Evolutionary conservation across 2,888 invertebrate genomes (phyloP).

Genomic region (Nysson spinosus): DNA sequence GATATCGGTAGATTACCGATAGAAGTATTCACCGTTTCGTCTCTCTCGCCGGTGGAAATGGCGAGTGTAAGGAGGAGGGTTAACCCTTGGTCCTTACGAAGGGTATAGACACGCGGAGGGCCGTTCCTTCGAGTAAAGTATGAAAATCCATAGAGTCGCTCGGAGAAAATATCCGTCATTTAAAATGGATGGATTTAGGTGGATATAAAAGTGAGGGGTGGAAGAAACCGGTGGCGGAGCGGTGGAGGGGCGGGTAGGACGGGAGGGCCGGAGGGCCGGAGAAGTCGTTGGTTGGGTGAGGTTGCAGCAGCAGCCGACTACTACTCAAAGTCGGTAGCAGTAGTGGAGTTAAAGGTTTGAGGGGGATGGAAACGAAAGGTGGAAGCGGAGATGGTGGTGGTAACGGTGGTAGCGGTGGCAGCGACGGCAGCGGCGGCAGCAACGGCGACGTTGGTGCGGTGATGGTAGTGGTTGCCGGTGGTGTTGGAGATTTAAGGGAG

Average conservation of each 20-base stretch:
- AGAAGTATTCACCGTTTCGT: too few relatives aligned
- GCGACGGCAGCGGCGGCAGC: slow-evolving; percentile 21
- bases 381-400: slow-evolving; percentile 32
- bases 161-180: slow-evolving; percentile 76
- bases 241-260: slow-evolving; percentile 52
- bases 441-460: slow-evolving; percentile 53
- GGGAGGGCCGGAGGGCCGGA: slow-evolving; percentile 55
- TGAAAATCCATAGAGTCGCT: slow-evolving; percentile 73
- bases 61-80: too few relatives aligned
- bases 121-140: slow-evolving; percentile 59
- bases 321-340: slow-evolving; percentile 58
- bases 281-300: slow-evolving; percentile 47
- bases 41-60: too few relatives aligned
- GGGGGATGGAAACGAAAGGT: slow-evolving; percentile 21
- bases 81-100: too few relatives aligned
- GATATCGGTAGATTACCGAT: too few relatives aligned
- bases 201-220: slow-evolving; percentile 73
- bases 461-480: slow-evolving; percentile 65
- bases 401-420: slow-evolving; percentile 24
- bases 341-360: slow-evolving; percentile 34
- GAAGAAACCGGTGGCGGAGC: slow-evolving; percentile 59
- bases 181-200: slow-evolving; percentile 76
- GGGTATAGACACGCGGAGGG: too few relatives aligned
- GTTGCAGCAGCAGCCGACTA: slow-evolving; percentile 56
- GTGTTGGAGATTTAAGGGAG: slow-evolving; percentile 70